A percentile compares a stretch with the other conserved stretches of the same genome.
Conservation (phyloP, 2,888 invertebrate genomes). For the Malthinus seriepunctatus region DNA sequence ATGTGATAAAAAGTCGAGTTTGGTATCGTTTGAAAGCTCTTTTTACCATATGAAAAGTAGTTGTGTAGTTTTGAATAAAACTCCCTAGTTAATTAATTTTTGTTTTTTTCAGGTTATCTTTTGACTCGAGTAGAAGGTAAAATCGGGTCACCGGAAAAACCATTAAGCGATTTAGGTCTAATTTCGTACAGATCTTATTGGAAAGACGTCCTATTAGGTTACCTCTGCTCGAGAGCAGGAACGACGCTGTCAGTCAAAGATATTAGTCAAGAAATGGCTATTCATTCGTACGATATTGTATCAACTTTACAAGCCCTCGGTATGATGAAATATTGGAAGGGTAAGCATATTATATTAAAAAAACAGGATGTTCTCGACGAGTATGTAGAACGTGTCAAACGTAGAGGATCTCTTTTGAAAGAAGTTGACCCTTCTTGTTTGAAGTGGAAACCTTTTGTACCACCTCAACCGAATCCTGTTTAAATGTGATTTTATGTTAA, state of each 20-base stretch:
- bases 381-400: conserved; percentile 80
- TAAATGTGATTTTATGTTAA: conserved; percentile 29
- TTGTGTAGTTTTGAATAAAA: too few relatives aligned
- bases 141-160: conserved; percentile 99
- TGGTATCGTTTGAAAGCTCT: too few relatives aligned
- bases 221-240: conserved; percentile 87
- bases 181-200: conserved; percentile 98
- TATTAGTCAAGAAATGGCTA: conserved; percentile 89
- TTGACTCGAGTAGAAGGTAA: conserved; percentile 94
- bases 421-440: conserved; percentile 86
- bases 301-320: conserved; percentile 95
- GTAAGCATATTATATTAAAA: conserved; percentile 94
- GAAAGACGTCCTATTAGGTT: conserved; percentile 93
- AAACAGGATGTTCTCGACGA: conserved; percentile 95
- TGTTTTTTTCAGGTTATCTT: conserved; percentile 88
- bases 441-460: conserved; percentile 84
- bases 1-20: too few relatives aligned
- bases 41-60: too few relatives aligned
- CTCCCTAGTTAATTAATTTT: too few relatives aligned
- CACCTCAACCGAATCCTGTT: conserved; percentile 59
- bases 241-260: conserved; percentile 91
- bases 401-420: conserved; percentile 75
- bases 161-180: conserved; percentile 94
- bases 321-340: conserved; percentile 99
- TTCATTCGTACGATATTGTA: conserved; percentile 96